Evolutionary conservation across 2,797 vertebrate species (phyloP).

Genomic region (Muscicapa comitata): DNA sequence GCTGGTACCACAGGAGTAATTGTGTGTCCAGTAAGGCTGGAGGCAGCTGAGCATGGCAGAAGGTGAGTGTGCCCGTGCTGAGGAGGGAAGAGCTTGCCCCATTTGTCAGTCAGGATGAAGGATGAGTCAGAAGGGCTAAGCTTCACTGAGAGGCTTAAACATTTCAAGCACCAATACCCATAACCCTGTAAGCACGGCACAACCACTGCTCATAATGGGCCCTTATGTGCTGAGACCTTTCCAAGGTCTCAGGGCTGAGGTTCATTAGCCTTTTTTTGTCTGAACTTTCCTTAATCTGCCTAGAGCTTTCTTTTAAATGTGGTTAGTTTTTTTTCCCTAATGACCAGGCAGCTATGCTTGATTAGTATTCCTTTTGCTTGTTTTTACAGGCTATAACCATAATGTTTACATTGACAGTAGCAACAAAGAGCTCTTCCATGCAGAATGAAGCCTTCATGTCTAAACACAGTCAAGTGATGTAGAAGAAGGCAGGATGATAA

Average conservation of each 20-base stretch:
- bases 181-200: not conserved
- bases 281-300: not conserved
- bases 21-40: not conserved
- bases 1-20: not conserved
- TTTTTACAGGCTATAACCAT: not conserved
- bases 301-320: not conserved
- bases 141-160: not conserved
- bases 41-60: not conserved
- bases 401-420: not conserved
- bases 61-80: fast-evolving
- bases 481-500: not conserved
- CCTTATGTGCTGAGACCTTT: fast-evolving
- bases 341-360: not conserved
- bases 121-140: not conserved
- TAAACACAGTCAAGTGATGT: not conserved
- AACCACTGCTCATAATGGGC: fast-evolving
- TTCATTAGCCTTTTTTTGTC: not conserved
- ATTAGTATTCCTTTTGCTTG: not conserved
- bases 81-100: not conserved
- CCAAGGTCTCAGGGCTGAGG: not conserved
- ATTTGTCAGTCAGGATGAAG: not conserved
- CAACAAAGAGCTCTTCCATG: not conserved
- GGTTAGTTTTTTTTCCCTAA: not conserved
- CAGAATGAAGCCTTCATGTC: not conserved
- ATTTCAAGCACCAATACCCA: not conserved